Base-by-base conservation (phyloP, 2,888 invertebrate species). In the Sylvicola cinctus region DNA sequence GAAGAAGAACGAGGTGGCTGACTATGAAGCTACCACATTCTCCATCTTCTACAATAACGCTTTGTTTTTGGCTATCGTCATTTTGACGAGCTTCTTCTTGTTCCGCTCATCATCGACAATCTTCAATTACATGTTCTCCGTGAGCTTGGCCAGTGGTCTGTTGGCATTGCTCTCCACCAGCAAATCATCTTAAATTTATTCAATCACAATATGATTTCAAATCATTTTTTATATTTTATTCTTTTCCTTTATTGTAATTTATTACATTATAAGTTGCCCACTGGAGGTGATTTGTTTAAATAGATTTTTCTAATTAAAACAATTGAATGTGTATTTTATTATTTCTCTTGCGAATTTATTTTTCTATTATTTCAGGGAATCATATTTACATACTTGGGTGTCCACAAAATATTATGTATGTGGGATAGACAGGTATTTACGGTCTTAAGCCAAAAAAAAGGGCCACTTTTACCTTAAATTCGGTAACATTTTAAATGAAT, bases 1-100 rank as follows among this genome's bases (percentile, higher is more conserved):
- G 95, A 95, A 96, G 64, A 96, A 96, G 63, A 99, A 98, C 58
- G 96, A 96, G 65, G 95, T 96, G 10, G 96, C 96, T 15, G 98
- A 99, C 55, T 95, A 91, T 53, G 96, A 99, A 62, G 95, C 98
- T 0, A 98, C 95, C 25, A 95, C 93, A 2, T 95, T 90, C 59
- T 81, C 96, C 32, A 95, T 98, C 50, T 98, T 99, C 64, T 98
- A 95, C 69, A 98, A 95, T 65, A 99, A 99, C 53, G 84, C 95
- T 13, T 60, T 98, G 41, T 98, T 88, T 63, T 64, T 96, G 58
- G 80, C 90, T 36, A 69, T 95, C 39, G 80, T 96, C 35, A 85
- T 98, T 45, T 68, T 95, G 43, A 71, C 77, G 45, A 95, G 95
- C 47, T 98, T 96, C 65, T 95, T 90, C 61, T 51, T 96, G 36